Conservation (phyloP, 1,140 invertebrate species). For the Pygmarrhopalites habei region DNA sequence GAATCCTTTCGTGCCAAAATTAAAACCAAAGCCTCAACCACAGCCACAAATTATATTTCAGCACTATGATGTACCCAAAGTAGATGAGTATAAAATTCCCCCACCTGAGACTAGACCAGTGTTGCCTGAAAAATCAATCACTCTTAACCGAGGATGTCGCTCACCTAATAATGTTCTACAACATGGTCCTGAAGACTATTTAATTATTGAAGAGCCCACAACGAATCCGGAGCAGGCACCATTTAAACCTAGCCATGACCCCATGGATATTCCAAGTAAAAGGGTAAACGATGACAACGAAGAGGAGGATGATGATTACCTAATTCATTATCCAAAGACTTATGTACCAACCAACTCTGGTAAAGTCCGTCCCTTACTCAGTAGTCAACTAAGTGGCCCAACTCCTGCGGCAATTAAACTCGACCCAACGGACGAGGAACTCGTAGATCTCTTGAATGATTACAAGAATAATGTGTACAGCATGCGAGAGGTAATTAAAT, state of each 20-base stretch:
- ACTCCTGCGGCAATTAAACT: background rate
- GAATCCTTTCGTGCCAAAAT: background rate
- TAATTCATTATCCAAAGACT: background rate
- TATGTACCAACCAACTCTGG: background rate
- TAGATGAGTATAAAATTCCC: slow-evolving; percentile 18
- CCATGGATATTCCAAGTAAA: no score
- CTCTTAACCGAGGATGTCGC: background rate
- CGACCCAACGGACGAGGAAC: slow-evolving; percentile 57
- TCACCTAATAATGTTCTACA: background rate
- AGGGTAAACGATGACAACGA: no score
- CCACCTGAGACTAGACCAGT: slow-evolving; percentile 20
- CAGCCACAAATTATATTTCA: background rate
- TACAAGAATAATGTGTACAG: slow-evolving; percentile 77
- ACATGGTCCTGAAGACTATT: background rate
- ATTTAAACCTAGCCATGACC: no score
- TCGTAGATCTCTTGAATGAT: slow-evolving; percentile 78
- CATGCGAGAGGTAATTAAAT: no score
- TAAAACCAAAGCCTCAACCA: background rate
- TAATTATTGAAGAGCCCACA: background rate
- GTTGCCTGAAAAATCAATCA: background rate
- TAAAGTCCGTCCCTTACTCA: no score
- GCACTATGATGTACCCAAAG: background rate
- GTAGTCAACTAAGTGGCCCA: no score
- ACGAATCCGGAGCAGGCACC: background rate
- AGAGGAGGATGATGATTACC: background rate